A percentile compares a stretch with the other conserved stretches of the same genome.
These are phyloP conservation scores for Caranx melampygus DNA, from an alignment of 2,113 vertebrate species.

Conservation along the genomic window DNA sequence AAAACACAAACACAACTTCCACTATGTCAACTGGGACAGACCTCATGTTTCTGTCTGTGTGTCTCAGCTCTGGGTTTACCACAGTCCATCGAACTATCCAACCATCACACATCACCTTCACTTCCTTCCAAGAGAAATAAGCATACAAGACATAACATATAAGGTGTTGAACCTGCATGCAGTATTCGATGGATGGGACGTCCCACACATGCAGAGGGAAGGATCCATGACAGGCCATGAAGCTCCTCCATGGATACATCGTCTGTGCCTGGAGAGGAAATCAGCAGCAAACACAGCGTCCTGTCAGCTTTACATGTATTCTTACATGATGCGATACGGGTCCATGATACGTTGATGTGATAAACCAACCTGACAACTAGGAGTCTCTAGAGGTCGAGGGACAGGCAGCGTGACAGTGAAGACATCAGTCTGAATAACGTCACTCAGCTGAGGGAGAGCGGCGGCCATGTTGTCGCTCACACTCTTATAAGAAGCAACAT, in stretches of 20 bases:
- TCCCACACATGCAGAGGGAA: constrained; percentile 79
- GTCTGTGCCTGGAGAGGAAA: constrained; percentile 66
- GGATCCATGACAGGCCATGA: constrained; percentile 75
- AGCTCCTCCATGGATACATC: constrained; percentile 85
- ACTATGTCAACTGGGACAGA: neutral
- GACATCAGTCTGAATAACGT: constrained; percentile 49
- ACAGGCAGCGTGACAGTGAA: constrained; percentile 75
- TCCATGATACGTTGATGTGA: neutral
- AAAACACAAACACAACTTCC: neutral
- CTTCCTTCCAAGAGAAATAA: too few relatives aligned
- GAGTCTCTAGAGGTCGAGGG: constrained; percentile 77
- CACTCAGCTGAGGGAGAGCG: constrained; percentile 73
- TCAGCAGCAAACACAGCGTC: neutral
- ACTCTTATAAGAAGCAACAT: constrained; percentile 75
- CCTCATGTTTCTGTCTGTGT: too few relatives aligned
- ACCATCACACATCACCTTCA: too few relatives aligned
- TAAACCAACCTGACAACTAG: constrained; percentile 71
- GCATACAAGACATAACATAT: too few relatives aligned
- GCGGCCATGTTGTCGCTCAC: constrained; percentile 79
- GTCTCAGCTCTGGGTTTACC: too few relatives aligned
- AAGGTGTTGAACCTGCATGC: constrained; percentile 79
- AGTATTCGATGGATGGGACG: constrained; percentile 79
- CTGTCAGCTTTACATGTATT: neutral
- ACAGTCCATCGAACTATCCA: too few relatives aligned
- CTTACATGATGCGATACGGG: neutral